Percentiles rank a stretch among this genome's conserved stretches.
Evolutionary conservation across 30 jellyfish, hydroid and myxozoan genomes (phyloP).

Genomic region (Turritopsis dohrnii): DNA sequence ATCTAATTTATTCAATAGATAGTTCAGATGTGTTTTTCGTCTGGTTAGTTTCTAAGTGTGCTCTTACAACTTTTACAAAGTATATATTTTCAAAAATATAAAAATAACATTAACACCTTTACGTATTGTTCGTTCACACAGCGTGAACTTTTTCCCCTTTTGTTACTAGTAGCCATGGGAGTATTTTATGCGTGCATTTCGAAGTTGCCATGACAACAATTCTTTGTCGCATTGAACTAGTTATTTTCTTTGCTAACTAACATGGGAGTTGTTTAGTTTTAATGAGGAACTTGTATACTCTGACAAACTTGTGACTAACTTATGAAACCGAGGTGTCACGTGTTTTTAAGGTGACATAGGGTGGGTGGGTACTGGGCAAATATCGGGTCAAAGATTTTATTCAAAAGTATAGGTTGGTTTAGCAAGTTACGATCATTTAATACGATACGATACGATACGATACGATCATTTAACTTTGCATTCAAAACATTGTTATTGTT

Average conservation of each 20-base stretch:
- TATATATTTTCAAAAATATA: too few species aligned
- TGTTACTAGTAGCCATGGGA: neutral
- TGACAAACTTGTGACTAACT: neutral
- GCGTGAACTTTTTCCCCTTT: neutral
- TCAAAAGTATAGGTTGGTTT: too few species aligned
- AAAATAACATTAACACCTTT: neutral
- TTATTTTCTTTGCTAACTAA: too few species aligned
- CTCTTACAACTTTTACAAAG: too few species aligned
- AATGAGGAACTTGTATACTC: neutral
- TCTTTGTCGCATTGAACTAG: neutral
- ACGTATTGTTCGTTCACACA: neutral
- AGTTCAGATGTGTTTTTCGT: neutral
- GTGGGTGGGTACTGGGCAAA: neutral
- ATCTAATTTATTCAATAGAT: neutral
- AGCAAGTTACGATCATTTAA: too few species aligned
- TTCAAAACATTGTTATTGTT: too few species aligned
- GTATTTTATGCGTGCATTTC: neutral
- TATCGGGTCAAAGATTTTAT: too few species aligned
- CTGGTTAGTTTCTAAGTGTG: too few species aligned
- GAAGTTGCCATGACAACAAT: neutral
- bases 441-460: too few species aligned
- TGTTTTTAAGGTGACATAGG: neutral
- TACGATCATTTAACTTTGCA: too few species aligned
- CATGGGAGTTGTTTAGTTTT: neutral
- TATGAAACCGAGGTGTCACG: neutral